Percentiles rank a stretch among this genome's conserved stretches.
These are phyloP conservation scores for Hemicentrotus pulcherrimus DNA, from an alignment of 35 echinoderm and acorn worm genomes.

Conservation along the genomic window DNA sequence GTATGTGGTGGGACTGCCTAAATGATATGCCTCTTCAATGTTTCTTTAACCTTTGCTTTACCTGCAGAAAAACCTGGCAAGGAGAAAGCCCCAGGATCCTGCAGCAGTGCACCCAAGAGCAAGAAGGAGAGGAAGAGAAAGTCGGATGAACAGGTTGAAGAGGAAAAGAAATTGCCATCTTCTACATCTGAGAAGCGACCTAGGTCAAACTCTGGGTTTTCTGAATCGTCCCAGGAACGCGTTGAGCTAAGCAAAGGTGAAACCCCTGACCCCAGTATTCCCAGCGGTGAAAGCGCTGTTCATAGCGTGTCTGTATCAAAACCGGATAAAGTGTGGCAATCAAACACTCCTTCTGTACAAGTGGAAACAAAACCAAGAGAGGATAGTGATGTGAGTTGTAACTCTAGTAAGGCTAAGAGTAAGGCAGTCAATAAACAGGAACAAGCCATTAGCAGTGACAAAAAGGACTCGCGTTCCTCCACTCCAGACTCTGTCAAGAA, in stretches of 20 bases:
- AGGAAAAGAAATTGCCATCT: slow-evolving; percentile 53
- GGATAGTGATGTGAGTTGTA: background rate
- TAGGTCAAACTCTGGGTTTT: slow-evolving; percentile 43
- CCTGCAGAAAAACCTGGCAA: slow-evolving; percentile 75
- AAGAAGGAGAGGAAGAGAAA: slow-evolving; percentile 91
- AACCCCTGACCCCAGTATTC: background rate
- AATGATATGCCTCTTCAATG: background rate
- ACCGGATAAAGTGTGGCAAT: slow-evolving; percentile 38
- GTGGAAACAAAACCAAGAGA: slow-evolving; percentile 26
- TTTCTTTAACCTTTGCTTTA: slow-evolving; percentile 32
- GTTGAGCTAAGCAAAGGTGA: slow-evolving; percentile 12
- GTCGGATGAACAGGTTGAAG: slow-evolving; percentile 59
- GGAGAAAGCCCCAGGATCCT: slow-evolving; percentile 57
- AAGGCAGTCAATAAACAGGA: slow-evolving; percentile 42
- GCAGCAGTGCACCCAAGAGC: slow-evolving; percentile 58
- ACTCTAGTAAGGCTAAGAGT: slow-evolving; percentile 16
- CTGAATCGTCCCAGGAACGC: slow-evolving; percentile 40
- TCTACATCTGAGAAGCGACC: slow-evolving; percentile 7
- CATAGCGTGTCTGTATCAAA: background rate
- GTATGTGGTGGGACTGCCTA: background rate
- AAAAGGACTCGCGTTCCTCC: slow-evolving; percentile 25
- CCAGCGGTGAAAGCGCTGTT: background rate
- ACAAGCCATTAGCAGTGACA: slow-evolving; percentile 30
- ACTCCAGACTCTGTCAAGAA: slow-evolving; percentile 45
- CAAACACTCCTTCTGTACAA: background rate